Evolutionary conservation across 2,113 vertebrate species (phyloP), one percentile per base, ranked within the genome.

Genomic region (Bubalus kerabau): DNA sequence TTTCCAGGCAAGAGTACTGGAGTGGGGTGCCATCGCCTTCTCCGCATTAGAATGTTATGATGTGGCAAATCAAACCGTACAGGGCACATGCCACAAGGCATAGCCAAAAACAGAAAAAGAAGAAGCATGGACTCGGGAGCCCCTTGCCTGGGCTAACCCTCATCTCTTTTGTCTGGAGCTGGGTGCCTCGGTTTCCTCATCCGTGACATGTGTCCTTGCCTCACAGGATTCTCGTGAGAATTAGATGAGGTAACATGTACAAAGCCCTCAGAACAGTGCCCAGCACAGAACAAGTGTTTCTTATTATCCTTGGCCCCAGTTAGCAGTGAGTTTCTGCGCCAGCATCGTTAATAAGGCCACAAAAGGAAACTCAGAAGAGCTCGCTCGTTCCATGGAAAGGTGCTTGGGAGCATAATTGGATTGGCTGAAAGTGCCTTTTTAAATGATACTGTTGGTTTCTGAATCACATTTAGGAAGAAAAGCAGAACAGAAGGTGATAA

Each of bases 401-500:
- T 96, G 89, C 87, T 90, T 81, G 86, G 71, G 90, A 91, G 64
- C 59, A 23, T 92, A 81, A 90, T 32, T 88, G 96, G 97, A 84
- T 92, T 90, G 96, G 89, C 96, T 89, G 94, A 81, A 97, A 97
- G 95, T 93, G 89, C 91, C 96, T 93, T 96, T 98, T 78, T 84
- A 83, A 94, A 87, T 6, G n/a, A 93, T 10, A 14, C 96, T 91
- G 90, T 85, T 80, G 67, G 90, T 90, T 93, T 98, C 97, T 96
- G 94, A 95, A 87, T 95, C 97, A 97, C 96, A 82, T 96, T 95
- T 96, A 96, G 93, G 97, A 96, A 97, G 95, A 97, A 95, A 93
- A 84, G 94, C 95, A 97, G 97, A 98, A 95, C 98, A 98, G 98
- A 98, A 98, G 98, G 98, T 98, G 98, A 98, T 98, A 97, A 95